Conservation (phyloP, 2,113 vertebrate species). For the Octodon degus region DNA sequence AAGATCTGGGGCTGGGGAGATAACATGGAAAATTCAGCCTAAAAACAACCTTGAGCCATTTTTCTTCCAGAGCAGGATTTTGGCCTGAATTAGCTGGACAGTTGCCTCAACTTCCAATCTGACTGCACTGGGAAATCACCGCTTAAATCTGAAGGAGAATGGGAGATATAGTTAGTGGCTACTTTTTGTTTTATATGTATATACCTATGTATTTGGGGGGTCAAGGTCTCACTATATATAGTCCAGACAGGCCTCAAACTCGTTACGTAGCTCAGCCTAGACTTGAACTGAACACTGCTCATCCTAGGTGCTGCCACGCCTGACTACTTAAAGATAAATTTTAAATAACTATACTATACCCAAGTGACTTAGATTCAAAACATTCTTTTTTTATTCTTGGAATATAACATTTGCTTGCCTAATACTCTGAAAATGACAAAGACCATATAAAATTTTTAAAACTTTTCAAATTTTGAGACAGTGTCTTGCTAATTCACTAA, state of each 20-base stretch:
- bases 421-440: neutral
- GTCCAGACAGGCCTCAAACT: neutral
- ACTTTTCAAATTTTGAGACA: neutral
- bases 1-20: neutral
- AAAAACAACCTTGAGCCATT: constrained; percentile 37
- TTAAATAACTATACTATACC: constrained; percentile 44
- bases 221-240: neutral
- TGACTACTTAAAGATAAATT: constrained; percentile 27
- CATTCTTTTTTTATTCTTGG: neutral
- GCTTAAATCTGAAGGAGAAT: neutral
- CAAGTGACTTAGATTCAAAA: constrained; percentile 21
- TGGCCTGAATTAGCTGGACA: neutral
- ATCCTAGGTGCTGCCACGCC: neutral
- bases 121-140: neutral
- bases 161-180: neutral
- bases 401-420: neutral
- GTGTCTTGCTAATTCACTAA: neutral
- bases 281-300: neutral
- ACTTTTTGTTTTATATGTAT: neutral
- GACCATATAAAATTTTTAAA: neutral
- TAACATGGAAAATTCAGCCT: constrained; percentile 21
- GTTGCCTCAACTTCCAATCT: neutral
- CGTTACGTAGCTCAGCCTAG: neutral
- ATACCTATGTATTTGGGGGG: neutral
- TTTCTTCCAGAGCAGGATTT: neutral